Evolutionary conservation across 1,140 invertebrate genomes (phyloP).

Genomic region (Temnothorax curvispinosus): DNA sequence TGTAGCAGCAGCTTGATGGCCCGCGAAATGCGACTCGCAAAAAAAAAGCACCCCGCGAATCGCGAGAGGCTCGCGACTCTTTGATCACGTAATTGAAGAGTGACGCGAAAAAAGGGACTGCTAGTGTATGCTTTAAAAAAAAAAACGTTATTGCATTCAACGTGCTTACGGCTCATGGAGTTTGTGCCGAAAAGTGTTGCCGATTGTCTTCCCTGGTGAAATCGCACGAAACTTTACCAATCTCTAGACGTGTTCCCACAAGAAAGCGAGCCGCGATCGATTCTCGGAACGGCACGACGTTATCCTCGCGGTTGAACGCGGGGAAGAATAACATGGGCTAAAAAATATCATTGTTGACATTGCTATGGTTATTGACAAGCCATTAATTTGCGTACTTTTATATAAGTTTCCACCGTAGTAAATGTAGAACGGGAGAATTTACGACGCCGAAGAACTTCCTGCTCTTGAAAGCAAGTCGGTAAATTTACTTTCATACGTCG

Average conservation of each 20-base stretch:
- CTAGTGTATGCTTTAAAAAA: background rate
- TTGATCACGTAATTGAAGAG: constrained; percentile 23
- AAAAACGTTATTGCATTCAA: background rate
- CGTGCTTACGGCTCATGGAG: background rate
- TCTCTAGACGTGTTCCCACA: background rate
- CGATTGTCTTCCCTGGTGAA: background rate
- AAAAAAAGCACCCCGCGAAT: background rate
- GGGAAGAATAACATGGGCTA: constrained; percentile 17
- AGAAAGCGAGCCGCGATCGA: background rate
- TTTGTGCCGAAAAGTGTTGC: no score
- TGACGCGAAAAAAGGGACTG: background rate
- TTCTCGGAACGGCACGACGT: background rate
- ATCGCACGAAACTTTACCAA: background rate
- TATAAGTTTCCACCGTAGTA: constrained; percentile 47
- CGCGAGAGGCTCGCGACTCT: background rate
- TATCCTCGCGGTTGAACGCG: background rate
- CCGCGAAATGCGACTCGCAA: constrained; percentile 12
- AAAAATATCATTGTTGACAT: constrained; percentile 52
- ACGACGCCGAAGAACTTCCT: constrained; percentile 44
- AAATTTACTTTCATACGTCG: constrained; percentile 56
- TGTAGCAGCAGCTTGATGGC: constrained; percentile 13
- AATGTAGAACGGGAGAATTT: constrained; percentile 50
- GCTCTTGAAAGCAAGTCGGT: constrained; percentile 52
- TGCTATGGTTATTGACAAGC: constrained; percentile 49
- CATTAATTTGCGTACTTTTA: constrained; percentile 58